A percentile compares a stretch with the other conserved stretches of the same genome.
Conservation (phyloP, 2,113 vertebrate species). For the Canis aureus region DNA sequence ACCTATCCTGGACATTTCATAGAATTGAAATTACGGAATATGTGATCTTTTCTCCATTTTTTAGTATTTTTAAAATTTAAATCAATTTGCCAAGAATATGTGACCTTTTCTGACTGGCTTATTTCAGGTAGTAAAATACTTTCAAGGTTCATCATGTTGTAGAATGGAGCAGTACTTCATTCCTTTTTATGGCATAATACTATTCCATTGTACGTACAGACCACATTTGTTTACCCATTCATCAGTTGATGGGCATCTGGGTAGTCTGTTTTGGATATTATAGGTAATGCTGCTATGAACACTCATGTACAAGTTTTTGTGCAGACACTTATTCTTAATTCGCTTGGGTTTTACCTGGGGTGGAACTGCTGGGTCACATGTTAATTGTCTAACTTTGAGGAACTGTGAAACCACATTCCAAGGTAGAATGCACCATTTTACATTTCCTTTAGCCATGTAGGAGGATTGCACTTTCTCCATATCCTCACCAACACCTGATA, state of each 20-base stretch:
- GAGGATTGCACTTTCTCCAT: background rate
- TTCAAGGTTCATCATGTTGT: conserved; percentile 22
- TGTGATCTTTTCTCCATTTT: background rate
- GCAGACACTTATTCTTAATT: conserved; percentile 5
- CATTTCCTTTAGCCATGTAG: background rate
- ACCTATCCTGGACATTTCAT: conserved; percentile 21
- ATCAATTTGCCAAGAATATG: too few species aligned
- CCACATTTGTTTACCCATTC: background rate
- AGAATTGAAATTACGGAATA: background rate
- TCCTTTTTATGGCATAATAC: background rate
- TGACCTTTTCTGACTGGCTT: background rate
- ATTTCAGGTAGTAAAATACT: background rate
- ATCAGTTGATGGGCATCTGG: background rate
- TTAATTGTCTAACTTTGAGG: conserved; percentile 7
- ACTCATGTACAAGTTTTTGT: background rate
- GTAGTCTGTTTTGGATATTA: background rate
- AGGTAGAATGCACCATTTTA: background rate
- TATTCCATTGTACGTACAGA: background rate
- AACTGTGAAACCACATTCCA: background rate
- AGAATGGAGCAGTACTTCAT: background rate
- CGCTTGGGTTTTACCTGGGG: background rate
- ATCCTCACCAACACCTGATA: background rate
- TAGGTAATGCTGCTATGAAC: background rate
- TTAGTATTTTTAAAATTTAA: too few species aligned
- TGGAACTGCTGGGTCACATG: background rate